phyloP scores from a whole-genome alignment of 2,888 invertebrate genomes.

The Tholera decimalis region DNA sequence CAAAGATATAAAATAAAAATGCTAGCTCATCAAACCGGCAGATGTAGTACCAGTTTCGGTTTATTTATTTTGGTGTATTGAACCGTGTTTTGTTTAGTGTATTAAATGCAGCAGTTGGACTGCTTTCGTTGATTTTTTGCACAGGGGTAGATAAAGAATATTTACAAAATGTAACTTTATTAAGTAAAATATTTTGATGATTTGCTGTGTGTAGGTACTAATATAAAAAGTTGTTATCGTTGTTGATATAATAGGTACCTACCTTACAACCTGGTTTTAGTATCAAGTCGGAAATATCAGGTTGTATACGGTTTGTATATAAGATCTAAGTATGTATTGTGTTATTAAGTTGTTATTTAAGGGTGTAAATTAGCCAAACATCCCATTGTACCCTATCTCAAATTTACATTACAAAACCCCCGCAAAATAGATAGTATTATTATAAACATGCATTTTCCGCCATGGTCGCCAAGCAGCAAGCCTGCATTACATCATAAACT shows the following conservation, averaged over 20 bases:
- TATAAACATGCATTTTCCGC: conserved; percentile 38
- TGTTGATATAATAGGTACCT: conserved; percentile 43
- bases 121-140: conserved; percentile 44
- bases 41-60: background rate
- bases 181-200: conserved; percentile 27
- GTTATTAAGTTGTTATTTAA: conserved; percentile 56
- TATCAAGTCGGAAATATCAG: background rate
- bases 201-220: conserved; percentile 42
- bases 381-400: conserved; percentile 31
- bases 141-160: conserved; percentile 53
- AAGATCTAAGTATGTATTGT: conserved; percentile 53
- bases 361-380: conserved; percentile 38
- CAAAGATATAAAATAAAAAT: background rate
- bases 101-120: conserved; percentile 40
- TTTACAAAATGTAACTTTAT: conserved; percentile 46
- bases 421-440: conserved; percentile 39
- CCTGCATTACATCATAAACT: background rate
- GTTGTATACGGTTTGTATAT: conserved; percentile 51
- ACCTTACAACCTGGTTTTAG: background rate
- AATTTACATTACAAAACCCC: conserved; percentile 22
- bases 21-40: conserved; percentile 10
- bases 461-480: background rate
- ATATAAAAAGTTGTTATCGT: conserved; percentile 27
- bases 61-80: conserved; percentile 49
- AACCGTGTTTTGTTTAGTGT: conserved; percentile 43